A percentile compares a stretch with the other conserved stretches of the same genome.
phyloP scores from a whole-genome alignment of 2,888 invertebrate species.

The Macrophya annulata region DNA sequence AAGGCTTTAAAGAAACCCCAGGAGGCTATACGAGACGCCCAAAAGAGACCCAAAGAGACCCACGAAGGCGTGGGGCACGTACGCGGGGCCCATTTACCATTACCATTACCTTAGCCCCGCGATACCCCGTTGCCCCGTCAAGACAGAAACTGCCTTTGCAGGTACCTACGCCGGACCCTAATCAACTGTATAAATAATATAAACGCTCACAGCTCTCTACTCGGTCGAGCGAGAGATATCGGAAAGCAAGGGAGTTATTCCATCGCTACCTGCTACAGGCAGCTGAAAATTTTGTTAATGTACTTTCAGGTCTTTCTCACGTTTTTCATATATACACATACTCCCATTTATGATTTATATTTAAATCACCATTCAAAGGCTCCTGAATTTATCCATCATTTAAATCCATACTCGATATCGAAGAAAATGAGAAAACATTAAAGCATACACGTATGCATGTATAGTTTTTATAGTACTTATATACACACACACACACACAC shows the following conservation, averaged over 20 bases:
- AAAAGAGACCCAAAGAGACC: conserved; percentile 29
- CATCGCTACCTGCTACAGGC: conserved; percentile 23
- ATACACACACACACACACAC: neutral
- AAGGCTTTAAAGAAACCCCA: conserved; percentile 24
- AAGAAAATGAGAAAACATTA: neutral
- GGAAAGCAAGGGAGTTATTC: conserved; percentile 17
- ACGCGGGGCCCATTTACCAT: conserved; percentile 53
- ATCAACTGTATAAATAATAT: conserved; percentile 56
- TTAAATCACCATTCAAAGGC: neutral
- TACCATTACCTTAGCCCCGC: conserved; percentile 44
- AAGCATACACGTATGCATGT: neutral
- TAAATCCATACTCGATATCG: neutral
- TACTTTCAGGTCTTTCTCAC: neutral
- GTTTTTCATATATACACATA: neutral
- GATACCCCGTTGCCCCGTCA: neutral
- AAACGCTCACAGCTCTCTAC: conserved; percentile 52
- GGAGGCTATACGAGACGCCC: conserved; percentile 29
- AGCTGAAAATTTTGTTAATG: neutral
- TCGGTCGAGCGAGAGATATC: conserved; percentile 6
- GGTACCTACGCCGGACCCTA: conserved; percentile 56
- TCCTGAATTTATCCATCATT: neutral
- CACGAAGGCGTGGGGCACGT: conserved; percentile 54
- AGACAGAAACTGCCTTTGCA: conserved; percentile 51
- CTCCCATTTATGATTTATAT: neutral
- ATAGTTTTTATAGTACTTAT: neutral